phyloP scores from a whole-genome alignment of 2,888 invertebrate species.

The Hirtodrosophila confusa region DNA sequence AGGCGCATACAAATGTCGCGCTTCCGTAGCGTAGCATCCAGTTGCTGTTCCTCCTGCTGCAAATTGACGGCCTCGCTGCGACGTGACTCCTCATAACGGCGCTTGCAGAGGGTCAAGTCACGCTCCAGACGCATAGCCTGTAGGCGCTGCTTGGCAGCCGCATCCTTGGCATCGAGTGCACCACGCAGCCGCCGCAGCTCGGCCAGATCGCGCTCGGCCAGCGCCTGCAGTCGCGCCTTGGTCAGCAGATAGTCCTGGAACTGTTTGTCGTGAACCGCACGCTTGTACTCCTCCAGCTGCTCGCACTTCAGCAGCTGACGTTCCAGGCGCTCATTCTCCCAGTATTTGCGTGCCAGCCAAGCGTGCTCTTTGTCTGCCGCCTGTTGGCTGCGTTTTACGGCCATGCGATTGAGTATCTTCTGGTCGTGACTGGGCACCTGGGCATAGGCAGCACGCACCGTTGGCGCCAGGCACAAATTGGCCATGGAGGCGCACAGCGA shows the following conservation, averaged over 20 bases:
- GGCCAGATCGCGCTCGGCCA: constrained; percentile 80
- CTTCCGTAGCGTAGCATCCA: constrained; percentile 81
- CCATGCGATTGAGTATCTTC: constrained; percentile 84
- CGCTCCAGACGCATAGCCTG: constrained; percentile 78
- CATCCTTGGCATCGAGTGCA: constrained; percentile 80
- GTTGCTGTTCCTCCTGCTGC: constrained; percentile 81
- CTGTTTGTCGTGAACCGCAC: constrained; percentile 81
- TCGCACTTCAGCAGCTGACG: constrained; percentile 82
- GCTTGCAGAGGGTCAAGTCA: constrained; percentile 76
- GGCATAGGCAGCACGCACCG: constrained; percentile 78
- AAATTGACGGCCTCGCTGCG: constrained; percentile 80
- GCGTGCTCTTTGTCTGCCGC: constrained; percentile 81
- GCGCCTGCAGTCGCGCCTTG: constrained; percentile 80
- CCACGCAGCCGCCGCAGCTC: constrained; percentile 79
- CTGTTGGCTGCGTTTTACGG: constrained; percentile 81
- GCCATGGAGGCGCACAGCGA: constrained; percentile 81
- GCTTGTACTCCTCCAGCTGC: constrained; percentile 82
- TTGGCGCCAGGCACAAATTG: constrained; percentile 81
- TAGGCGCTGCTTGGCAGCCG: constrained; percentile 77
- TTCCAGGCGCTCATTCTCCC: constrained; percentile 84
- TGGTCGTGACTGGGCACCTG: constrained; percentile 82
- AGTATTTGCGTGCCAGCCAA: constrained; percentile 83
- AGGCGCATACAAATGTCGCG: constrained; percentile 80
- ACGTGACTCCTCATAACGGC: constrained; percentile 79
- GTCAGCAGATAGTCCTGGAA: constrained; percentile 82